phyloP scores from a whole-genome alignment of 2,888 invertebrate genomes.

The Amphipyra berbera region DNA sequence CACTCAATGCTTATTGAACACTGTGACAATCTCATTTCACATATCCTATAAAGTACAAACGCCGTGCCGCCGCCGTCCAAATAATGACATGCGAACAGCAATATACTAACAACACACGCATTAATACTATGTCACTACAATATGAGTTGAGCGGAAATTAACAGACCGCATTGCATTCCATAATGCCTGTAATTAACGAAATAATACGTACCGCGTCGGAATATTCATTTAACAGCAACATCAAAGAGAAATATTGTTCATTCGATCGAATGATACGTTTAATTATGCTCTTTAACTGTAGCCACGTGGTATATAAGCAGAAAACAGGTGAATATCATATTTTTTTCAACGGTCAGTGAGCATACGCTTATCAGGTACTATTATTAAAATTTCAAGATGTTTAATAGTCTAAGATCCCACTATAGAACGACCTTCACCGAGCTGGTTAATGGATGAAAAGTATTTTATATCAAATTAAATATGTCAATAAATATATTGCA shows the following conservation, averaged over 20 bases:
- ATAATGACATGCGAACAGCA: slow-evolving; percentile 48
- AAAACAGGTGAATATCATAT: slow-evolving; percentile 25
- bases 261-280: slow-evolving; percentile 77
- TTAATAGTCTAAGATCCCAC: no score
- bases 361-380: no score
- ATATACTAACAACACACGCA: slow-evolving; percentile 36
- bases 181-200: slow-evolving; percentile 84
- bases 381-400: no score
- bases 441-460: no score
- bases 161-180: slow-evolving; percentile 77
- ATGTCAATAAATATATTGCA: no score
- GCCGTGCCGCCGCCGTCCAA: slow-evolving; percentile 22
- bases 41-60: slow-evolving; percentile 44
- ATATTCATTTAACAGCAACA: slow-evolving; percentile 78
- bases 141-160: slow-evolving; percentile 71
- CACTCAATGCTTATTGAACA: no score
- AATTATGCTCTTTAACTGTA: slow-evolving; percentile 70
- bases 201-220: slow-evolving; percentile 74
- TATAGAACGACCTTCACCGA: no score
- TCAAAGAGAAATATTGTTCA: slow-evolving; percentile 81
- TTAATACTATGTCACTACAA: slow-evolving; percentile 43
- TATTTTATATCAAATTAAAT: no score
- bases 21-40: slow-evolving; percentile 33
- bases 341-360: background rate
- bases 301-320: slow-evolving; percentile 33